Evolutionary conservation across 1,140 invertebrate species (phyloP), one percentile per base, ranked within the genome.

Genomic region (Caenorhabditis latens): DNA sequence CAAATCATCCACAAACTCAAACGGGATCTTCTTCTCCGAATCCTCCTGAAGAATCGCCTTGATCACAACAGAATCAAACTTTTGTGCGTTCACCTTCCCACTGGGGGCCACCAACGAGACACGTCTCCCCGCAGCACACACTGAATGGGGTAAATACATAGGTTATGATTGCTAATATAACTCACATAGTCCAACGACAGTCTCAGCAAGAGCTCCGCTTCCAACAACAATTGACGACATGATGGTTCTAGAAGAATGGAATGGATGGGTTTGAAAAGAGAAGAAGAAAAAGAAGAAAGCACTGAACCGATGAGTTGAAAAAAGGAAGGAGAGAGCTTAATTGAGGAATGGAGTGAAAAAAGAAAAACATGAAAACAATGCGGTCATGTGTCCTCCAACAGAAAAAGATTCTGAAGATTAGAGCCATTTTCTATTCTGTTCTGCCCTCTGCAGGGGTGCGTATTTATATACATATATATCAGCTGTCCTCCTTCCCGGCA

Each of bases 1-100:
- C 4, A 85, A 48, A 58, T 85, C 84, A 58, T 85, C 84, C 19
- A 85, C 53, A 50, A 85, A 85, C 50, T 85, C 63, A 40, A 85
- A 85, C 42, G 84, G 84, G 19, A 85, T 85, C 7, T 85, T 67
- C 50, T 85, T 85, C 50, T 85, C 84, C 11, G 67, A 65, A 21
- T 71, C 84, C 67, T 85, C 84, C n/a, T 75, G 84, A 8, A 85
- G 50, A 21, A 85, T 85, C 16, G 46, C 48, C 50, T 85, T 79
- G 43, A 79, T 79, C 46, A 79, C 71, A 13, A 8, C 53, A 0
- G 71, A 79, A 32, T 79, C 71, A 42, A 79, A 79, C 40, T 79
- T 79, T n/a, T 50, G 71, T 0, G 71, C 71, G 53, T 79, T 79
- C 4, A 79, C n/a, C 40, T 79, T 79, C 24, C 71, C 71, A 24